Evolutionary conservation across 2,797 vertebrate species (phyloP).

Genomic region (Enteromius thamalakanensis): DNA sequence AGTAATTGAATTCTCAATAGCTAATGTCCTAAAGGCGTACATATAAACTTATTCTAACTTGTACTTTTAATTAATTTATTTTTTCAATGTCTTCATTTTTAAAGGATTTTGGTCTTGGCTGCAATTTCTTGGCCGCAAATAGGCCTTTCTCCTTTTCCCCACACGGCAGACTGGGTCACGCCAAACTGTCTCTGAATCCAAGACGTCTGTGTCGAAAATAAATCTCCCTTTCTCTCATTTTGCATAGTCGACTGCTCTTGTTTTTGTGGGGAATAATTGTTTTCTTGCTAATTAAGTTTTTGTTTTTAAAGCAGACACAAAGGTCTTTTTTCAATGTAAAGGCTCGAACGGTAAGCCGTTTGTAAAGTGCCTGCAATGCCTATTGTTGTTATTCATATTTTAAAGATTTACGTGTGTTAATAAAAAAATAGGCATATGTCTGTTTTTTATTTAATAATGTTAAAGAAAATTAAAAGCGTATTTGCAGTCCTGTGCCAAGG

Average conservation of each 20-base stretch:
- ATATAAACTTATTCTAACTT: not conserved
- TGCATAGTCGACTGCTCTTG: not conserved
- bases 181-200: constrained; percentile 27
- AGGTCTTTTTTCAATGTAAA: not conserved
- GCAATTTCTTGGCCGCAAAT: constrained; percentile 35
- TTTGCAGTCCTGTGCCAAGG: not conserved
- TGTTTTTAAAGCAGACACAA: not conserved
- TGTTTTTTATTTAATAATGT: not conserved
- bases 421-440: not conserved
- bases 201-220: constrained; percentile 13
- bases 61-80: not conserved
- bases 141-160: not conserved
- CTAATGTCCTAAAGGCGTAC: not conserved
- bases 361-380: not conserved
- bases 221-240: not conserved
- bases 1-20: not conserved
- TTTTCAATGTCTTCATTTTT: constrained; percentile 1
- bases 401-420: not conserved
- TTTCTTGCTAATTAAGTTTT: not conserved
- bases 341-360: not conserved
- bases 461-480: not conserved
- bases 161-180: constrained; percentile 39
- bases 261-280: constrained; percentile 7
- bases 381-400: not conserved
- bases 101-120: constrained; percentile 30